phyloP scores from a whole-genome alignment of 2,797 vertebrate genomes.

The Malurus leucopterus region DNA sequence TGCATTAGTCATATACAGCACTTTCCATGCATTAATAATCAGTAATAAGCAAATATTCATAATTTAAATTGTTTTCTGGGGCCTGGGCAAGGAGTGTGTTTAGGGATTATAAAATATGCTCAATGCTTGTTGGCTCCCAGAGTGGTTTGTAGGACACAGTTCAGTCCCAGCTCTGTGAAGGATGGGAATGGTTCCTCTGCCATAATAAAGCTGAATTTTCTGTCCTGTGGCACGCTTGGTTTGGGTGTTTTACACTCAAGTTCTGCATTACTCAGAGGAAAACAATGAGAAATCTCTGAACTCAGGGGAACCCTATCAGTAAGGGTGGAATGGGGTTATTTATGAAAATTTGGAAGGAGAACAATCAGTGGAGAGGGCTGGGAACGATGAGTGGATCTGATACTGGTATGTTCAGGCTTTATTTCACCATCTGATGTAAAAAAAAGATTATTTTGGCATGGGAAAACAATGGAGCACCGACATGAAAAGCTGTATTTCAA shows the following conservation, averaged over 20 bases:
- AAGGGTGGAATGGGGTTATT: no score
- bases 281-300: no score
- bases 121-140: not conserved
- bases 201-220: not conserved
- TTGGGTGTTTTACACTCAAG: not conserved
- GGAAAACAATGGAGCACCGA: not conserved
- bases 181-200: not conserved
- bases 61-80: constrained; percentile 2
- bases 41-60: constrained; percentile 43
- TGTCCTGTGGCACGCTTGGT: not conserved
- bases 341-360: no score
- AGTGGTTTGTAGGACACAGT: not conserved
- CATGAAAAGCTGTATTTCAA: not conserved
- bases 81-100: not conserved
- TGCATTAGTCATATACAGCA: constrained; percentile 27
- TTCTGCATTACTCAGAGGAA: not conserved
- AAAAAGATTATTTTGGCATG: no score
- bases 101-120: not conserved
- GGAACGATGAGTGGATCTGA: no score
- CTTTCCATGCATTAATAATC: constrained; percentile 48
- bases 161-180: not conserved
- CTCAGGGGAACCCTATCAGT: no score
- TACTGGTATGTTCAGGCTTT: no score
- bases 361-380: no score
- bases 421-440: no score